phyloP scores from a whole-genome alignment of 2,797 vertebrate genomes.

The Catostomus latipinnis region DNA sequence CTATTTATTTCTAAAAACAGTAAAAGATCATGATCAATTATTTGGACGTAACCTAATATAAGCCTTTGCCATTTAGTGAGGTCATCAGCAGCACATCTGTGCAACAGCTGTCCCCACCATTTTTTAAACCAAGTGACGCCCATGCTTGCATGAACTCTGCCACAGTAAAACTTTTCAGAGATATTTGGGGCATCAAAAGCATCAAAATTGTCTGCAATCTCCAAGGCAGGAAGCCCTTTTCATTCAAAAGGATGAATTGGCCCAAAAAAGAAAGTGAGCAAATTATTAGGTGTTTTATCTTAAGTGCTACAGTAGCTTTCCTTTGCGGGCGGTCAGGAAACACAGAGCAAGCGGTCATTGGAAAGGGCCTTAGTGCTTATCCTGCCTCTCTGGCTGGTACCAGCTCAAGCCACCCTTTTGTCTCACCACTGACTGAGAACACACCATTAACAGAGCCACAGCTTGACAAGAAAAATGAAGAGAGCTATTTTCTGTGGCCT shows the following conservation, averaged over 20 bases:
- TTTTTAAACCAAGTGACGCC: too few species aligned
- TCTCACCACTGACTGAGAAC: constrained; percentile 73
- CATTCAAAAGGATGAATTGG: not conserved
- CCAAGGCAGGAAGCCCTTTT: constrained; percentile 3
- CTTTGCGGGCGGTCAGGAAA: constrained; percentile 32
- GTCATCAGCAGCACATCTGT: too few species aligned
- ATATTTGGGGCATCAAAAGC: not conserved
- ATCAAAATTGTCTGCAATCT: not conserved
- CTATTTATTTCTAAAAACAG: too few species aligned
- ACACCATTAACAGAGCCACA: constrained; percentile 73
- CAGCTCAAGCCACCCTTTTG: constrained; percentile 62
- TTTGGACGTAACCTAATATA: too few species aligned
- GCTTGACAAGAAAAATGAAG: constrained; percentile 86
- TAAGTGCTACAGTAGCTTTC: not conserved
- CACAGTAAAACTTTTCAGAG: constrained; percentile 8
- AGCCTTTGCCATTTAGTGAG: too few species aligned
- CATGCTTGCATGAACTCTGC: not conserved
- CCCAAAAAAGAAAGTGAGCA: too few species aligned
- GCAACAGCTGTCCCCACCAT: too few species aligned
- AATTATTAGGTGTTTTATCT: not conserved
- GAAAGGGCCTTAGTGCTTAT: constrained; percentile 49
- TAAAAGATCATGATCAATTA: too few species aligned
- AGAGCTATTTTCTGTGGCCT: constrained; percentile 75
- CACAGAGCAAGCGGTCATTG: constrained; percentile 35
- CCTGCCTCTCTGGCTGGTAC: constrained; percentile 52